Base-by-base conservation (phyloP, 2,888 invertebrate genomes). In the Tigriopus californicus region DNA sequence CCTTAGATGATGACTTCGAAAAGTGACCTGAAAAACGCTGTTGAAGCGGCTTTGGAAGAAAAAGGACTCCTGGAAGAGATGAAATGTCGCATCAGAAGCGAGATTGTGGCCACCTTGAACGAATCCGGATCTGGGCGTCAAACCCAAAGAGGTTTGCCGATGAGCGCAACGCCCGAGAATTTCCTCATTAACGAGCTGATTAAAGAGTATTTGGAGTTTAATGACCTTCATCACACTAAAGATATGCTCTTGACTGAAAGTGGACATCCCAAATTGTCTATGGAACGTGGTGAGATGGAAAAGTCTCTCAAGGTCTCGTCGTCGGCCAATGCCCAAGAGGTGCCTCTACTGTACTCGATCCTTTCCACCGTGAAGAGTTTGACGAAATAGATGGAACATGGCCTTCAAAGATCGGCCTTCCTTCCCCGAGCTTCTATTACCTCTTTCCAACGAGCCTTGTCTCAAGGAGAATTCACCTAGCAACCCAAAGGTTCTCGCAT, bases 171-270 rank as follows among this genome's bases (percentile, higher is more conserved):
- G 13, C 20, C 41, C 12, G 18, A 20, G 13, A 56, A 56, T 46
- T 54, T 56, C 25, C 18, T 56, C 42, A 20, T 56, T 12, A 56
- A 56, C 24, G 56, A 56, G 44, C 56, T 56, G 44, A 56, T 56
- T 24, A 56, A 56, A 24, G 56, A 56, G 44, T 56, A 56, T 24
- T 46, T 41, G 8, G 41, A 41, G 15, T 56, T 18, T 22, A 56
- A 56, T 46, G 42, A 46, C n/a, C 44, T 22, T 46, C 44, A 15
- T 13, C 20, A 56, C 56, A 46, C 56, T 2, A 20, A 44, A 4
- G 44, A 44, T n/a, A 33, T 56, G n/a, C 22, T 56, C 1, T n/a
- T 46, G 10, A n/a, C 20, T 8, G 56, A 56, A 20, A 42, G 42
- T 24, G 46, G 46, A 8, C 46, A 44, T n/a, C 56, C 56, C 46